Percentiles rank a stretch among this genome's conserved stretches.
Evolutionary conservation across 2,797 vertebrate species (phyloP).

Genomic region (Hapalemur alaotrensis): DNA sequence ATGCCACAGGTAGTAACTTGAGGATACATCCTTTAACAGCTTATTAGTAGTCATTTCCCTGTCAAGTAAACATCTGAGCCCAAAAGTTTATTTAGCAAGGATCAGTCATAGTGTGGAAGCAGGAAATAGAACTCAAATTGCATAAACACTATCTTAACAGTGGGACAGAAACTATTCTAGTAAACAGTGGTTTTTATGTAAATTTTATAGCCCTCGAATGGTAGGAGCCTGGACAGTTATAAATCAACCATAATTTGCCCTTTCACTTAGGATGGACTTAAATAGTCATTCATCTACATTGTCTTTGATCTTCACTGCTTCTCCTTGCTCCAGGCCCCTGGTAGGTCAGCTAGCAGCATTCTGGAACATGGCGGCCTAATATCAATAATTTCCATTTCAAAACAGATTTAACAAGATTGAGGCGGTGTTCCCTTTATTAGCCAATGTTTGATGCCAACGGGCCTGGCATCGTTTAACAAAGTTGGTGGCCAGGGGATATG

Average conservation of each 20-base stretch:
- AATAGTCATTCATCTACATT: neutral
- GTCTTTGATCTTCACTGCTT: neutral
- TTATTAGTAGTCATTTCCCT: neutral
- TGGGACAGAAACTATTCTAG: neutral
- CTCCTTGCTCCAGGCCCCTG: neutral
- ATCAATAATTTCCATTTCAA: neutral
- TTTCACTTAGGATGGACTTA: neutral
- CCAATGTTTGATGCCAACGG: neutral
- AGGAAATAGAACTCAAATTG: neutral
- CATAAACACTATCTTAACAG: neutral
- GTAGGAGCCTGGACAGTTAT: neutral
- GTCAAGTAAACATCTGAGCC: conserved; percentile 15
- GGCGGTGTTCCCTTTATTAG: neutral
- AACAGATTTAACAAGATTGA: neutral
- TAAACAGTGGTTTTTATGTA: neutral
- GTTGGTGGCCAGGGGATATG: neutral
- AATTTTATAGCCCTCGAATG: neutral
- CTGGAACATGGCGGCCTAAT: neutral
- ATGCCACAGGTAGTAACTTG: conserved; percentile 38
- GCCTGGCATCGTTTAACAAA: neutral
- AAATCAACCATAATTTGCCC: neutral
- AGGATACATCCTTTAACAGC: neutral
- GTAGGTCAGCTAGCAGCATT: neutral
- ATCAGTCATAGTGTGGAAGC: neutral
- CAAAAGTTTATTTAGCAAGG: conserved; percentile 3